Conservation (phyloP, 1,140 invertebrate species). For the Augochlora pura region DNA sequence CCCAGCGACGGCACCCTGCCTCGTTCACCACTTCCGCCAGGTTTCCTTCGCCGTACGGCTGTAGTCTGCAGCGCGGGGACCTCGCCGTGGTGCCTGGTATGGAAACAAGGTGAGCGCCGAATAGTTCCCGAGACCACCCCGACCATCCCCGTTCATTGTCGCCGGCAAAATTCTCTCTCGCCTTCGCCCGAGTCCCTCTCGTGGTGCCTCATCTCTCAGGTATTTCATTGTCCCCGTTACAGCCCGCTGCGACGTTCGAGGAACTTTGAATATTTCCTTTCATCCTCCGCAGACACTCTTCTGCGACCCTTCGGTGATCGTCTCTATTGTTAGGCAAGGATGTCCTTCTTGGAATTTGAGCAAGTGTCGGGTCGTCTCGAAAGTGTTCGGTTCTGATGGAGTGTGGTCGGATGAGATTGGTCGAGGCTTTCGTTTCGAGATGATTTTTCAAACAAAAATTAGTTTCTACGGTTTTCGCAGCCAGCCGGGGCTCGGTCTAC, state of each 20-base stretch:
- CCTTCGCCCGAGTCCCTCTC: background rate
- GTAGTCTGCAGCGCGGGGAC: slow-evolving; percentile 52
- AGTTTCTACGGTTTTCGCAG: too few species aligned
- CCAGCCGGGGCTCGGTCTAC: too few species aligned
- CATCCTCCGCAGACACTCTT: background rate
- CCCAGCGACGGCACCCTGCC: slow-evolving; percentile 33
- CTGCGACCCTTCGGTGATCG: background rate
- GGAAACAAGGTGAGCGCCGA: slow-evolving; percentile 75
- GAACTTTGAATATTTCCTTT: background rate
- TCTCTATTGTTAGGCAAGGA: too few species aligned
- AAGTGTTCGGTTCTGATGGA: too few species aligned
- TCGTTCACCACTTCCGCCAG: slow-evolving; percentile 32
- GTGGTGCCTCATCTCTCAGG: background rate
- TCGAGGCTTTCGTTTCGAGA: too few species aligned
- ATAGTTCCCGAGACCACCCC: background rate
- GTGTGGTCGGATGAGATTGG: too few species aligned
- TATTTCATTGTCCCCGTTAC: background rate
- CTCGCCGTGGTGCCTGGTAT: slow-evolving; percentile 65
- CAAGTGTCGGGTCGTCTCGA: too few species aligned
- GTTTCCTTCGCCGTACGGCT: slow-evolving; percentile 40
- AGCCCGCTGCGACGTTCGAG: background rate
- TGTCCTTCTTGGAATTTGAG: too few species aligned
- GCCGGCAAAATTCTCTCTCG: background rate
- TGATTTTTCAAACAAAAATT: too few species aligned
- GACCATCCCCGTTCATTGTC: background rate